Percentiles rank a stretch among this genome's conserved stretches.
Conservation (phyloP, 2,888 invertebrate genomes). For the Antitype chi region DNA sequence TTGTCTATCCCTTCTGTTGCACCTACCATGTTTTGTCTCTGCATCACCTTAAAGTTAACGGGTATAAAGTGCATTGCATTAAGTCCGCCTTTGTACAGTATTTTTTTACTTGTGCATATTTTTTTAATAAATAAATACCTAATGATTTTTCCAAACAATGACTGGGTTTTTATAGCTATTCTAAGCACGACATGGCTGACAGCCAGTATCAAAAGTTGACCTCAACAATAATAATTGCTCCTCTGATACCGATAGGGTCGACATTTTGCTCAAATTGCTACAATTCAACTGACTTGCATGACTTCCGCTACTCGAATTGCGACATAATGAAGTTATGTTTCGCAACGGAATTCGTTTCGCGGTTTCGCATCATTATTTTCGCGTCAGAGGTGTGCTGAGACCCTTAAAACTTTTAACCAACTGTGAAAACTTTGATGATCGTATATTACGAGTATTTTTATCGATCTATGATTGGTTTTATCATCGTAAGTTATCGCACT, state of each 20-base stretch:
- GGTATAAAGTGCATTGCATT: too few species aligned
- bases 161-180: not conserved
- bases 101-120: too few species aligned
- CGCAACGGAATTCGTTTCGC: not conserved
- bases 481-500: slow-evolving; percentile 7
- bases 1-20: too few species aligned
- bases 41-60: too few species aligned
- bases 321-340: not conserved
- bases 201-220: not conserved
- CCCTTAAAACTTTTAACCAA: not conserved
- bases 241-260: not conserved
- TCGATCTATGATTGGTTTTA: slow-evolving; percentile 12
- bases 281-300: not conserved
- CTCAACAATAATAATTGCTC: too few species aligned
- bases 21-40: too few species aligned
- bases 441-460: slow-evolving; percentile 1
- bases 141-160: too few species aligned
- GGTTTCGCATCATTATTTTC: not conserved
- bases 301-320: not conserved
- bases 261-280: not conserved
- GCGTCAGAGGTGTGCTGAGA: not conserved
- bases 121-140: too few species aligned
- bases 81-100: too few species aligned
- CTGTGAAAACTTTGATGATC: not conserved
- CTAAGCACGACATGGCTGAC: not conserved